phyloP scores from a whole-genome alignment of 2,797 vertebrate species.

The Chaenodraco wilsoni region DNA sequence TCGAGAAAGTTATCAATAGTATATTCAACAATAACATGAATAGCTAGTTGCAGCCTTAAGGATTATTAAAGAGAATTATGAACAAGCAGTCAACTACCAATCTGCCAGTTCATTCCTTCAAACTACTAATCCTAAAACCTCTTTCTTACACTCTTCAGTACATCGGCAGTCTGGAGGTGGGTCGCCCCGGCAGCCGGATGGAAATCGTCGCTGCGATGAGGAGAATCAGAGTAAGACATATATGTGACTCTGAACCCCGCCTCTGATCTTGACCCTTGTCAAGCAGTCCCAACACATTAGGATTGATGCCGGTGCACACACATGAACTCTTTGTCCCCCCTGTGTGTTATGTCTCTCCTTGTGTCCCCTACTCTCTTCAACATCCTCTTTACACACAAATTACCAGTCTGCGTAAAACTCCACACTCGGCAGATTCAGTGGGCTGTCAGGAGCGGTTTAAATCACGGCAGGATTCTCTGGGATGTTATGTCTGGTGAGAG shows the following conservation, averaged over 20 bases:
- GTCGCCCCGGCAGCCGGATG: conserved; percentile 93
- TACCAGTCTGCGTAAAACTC: conserved; percentile 23
- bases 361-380: conserved; percentile 15
- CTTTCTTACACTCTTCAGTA: conserved; percentile 84
- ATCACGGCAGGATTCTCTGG: conserved; percentile 41
- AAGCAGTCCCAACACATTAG: conserved; percentile 6
- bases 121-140: background rate
- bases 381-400: conserved; percentile 24
- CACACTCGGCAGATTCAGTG: conserved; percentile 49
- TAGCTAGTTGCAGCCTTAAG: no score
- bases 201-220: conserved; percentile 98
- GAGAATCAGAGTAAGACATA: conserved; percentile 91
- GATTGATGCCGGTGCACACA: background rate
- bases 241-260: conserved; percentile 9
- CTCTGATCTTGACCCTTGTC: conserved; percentile 14
- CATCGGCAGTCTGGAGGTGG: conserved; percentile 96
- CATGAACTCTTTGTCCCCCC: background rate
- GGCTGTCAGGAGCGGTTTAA: conserved; percentile 54
- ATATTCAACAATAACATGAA: no score
- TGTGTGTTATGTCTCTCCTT: conserved; percentile 30
- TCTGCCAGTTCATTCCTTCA: background rate
- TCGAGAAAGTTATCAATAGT: no score
- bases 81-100: conserved; percentile 1
- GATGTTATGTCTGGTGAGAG: conserved; percentile 40
- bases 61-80: background rate